These are phyloP conservation scores for Icerya purchasi DNA, from an alignment of 2,888 invertebrate genomes.

Conservation along the genomic window DNA sequence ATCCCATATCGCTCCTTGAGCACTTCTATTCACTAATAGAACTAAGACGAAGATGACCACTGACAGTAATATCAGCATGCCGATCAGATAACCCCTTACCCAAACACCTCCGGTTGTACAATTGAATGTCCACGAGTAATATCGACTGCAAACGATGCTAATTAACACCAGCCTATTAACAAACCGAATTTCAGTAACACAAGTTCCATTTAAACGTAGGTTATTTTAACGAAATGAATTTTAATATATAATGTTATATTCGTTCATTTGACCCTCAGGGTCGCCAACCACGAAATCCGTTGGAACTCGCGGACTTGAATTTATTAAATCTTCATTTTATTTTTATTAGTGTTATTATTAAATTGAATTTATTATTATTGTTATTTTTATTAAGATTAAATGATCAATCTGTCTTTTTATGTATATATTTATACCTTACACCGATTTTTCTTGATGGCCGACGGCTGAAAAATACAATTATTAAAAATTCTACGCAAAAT, in stretches of 20 bases:
- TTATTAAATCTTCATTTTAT: too few relatives aligned
- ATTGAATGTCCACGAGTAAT: conserved; percentile 43
- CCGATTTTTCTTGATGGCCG: too few relatives aligned
- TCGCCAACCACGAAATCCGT: neutral
- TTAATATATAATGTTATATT: neutral
- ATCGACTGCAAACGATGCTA: conserved; percentile 38
- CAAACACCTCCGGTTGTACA: conserved; percentile 47
- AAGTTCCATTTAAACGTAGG: too few relatives aligned
- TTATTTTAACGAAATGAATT: conserved; percentile 4
- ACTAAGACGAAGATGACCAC: conserved; percentile 40
- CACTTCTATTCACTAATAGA: conserved; percentile 44
- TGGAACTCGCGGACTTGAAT: neutral
- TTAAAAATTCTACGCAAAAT: too few relatives aligned
- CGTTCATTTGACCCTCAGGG: neutral
- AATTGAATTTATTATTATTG: neutral
- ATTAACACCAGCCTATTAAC: conserved; percentile 41
- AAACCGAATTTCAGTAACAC: conserved; percentile 10
- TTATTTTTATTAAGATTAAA: too few relatives aligned
- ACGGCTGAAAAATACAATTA: too few relatives aligned
- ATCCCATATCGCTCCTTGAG: conserved; percentile 58
- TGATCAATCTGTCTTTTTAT: too few relatives aligned
- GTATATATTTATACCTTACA: too few relatives aligned
- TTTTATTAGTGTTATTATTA: neutral
- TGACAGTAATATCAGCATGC: conserved; percentile 41
- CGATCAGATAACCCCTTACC: conserved; percentile 48